Evolutionary conservation across 2,888 invertebrate genomes (phyloP), one percentile per base, ranked within the genome.

Genomic region (Caradrina clavipalpis): DNA sequence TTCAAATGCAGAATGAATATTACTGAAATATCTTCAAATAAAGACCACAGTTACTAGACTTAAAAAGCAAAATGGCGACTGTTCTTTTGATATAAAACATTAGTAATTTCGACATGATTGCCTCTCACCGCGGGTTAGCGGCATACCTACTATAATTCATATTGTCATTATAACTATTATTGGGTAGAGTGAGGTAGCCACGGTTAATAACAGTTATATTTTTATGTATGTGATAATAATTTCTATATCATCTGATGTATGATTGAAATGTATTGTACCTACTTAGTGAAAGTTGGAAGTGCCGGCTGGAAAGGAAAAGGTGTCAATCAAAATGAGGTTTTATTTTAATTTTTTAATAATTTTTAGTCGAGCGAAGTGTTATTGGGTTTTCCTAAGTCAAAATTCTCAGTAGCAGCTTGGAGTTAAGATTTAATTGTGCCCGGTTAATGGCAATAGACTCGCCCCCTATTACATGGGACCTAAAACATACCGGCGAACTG

Each of bases 161-260:
- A 82, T 86, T 84, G 83, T 85, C 82, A 86, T 87, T 87, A 88
- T 73, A 81, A 76, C 80, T 85, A 84, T 83, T 85, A 61, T 78
- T 62, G 47, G n/a, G 79, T 82, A 86, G 86, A 86, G 76, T 83
- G 80, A 78, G 80, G 72, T 56, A 64, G 59, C 60, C 61, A 83
- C 89, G 86, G 90, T 89, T 91, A 90, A 61, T 62, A 73, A 86
- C 88, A 87, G 90, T 86, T 88, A 89, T 68, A 78, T 74, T 49
- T 62, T 47, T 21, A 39, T 17, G n/a, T n/a, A n/a, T 31, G 21
- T 50, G 13, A 49, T 39, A 56, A 53, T 26, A 17, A 66, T 53
- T 47, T 31, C 8, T 19, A 45, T 19, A 8, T n/a, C 6, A 39
- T 39, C 26, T 56, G 39, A 26, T 59, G 47, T 35, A 15, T 61